Base-by-base conservation (phyloP, 2,797 vertebrate genomes). In the Graptemys geographica region DNA sequence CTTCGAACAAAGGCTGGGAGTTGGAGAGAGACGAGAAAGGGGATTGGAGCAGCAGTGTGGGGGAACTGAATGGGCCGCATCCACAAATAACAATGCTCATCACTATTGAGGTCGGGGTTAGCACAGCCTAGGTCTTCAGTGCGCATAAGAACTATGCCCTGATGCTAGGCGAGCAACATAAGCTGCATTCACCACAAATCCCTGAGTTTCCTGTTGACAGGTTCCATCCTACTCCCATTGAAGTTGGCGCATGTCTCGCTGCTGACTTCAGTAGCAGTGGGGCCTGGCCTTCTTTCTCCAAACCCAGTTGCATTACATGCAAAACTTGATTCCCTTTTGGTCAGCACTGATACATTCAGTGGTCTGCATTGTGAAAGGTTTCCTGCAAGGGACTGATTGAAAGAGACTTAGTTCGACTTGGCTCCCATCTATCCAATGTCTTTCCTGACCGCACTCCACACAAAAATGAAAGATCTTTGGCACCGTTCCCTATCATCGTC, bases 371-470 rank as follows among this genome's bases (percentile, higher is more conserved):
- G 19, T 53, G 31, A 47, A 76, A 44, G 41, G 74, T 47, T 23
- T 41, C n/a, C 74, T 28, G 74, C 74, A 78, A 78, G 74, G 41
- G 74, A 49, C 74, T 28, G 44, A 28, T 27, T 69, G 19, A 16
- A 0, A 0, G 11, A 28, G 47, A 5, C 0, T 28, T 31, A 19
- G 1, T 21, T 53, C 1, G 1, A 49, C 2, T 79, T 11, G 83
- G 6, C 9, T 79, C 86, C 86, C 2, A 0, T 69, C 86, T 72
- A 31, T 0, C 93, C 79, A 0, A 19, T 19, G 0, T 10, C 72
- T 65, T 53, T 13, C 15, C 15, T 27, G 53, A 49, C 57, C 2
- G 52, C 59, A 5, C 47, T 0, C 31, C 37, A 65, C 65, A 16
- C 72, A 23, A 31, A 7, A 0, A 82, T 57, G 31, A 37, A 8